phyloP scores from a whole-genome alignment of 1,140 invertebrate species.

The Sarcophaga peregrina region DNA sequence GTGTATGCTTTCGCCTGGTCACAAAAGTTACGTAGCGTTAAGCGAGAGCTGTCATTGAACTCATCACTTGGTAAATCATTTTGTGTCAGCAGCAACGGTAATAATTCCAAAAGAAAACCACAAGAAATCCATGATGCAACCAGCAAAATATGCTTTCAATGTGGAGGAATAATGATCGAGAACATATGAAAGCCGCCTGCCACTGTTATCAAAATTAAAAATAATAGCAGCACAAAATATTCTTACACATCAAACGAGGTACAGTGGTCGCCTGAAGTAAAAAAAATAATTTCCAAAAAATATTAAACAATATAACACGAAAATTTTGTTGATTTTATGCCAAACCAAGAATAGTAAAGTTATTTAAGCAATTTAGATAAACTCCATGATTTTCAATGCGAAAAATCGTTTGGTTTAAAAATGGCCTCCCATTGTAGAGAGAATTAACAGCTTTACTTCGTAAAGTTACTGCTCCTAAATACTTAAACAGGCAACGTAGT shows the following conservation, averaged over 20 bases:
- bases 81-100: constrained; percentile 22
- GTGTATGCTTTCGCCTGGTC: not conserved
- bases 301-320: too few species aligned
- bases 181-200: constrained; percentile 40
- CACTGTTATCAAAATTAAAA: constrained; percentile 31
- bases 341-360: too few species aligned
- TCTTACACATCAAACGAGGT: not conserved
- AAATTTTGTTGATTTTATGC: too few species aligned
- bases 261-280: not conserved
- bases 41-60: constrained; percentile 38
- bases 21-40: constrained; percentile 3
- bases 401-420: too few species aligned
- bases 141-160: not conserved
- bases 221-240: constrained; percentile 10
- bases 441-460: too few species aligned
- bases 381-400: too few species aligned
- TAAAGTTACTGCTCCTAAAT: too few species aligned
- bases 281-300: not conserved
- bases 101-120: not conserved
- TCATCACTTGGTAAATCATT: constrained; percentile 37
- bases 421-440: too few species aligned
- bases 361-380: too few species aligned
- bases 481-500: too few species aligned
- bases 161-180: constrained; percentile 26
- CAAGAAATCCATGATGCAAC: too few species aligned